Evolutionary conservation across 2,113 vertebrate genomes (phyloP).

Genomic region (Catagonus wagneri): DNA sequence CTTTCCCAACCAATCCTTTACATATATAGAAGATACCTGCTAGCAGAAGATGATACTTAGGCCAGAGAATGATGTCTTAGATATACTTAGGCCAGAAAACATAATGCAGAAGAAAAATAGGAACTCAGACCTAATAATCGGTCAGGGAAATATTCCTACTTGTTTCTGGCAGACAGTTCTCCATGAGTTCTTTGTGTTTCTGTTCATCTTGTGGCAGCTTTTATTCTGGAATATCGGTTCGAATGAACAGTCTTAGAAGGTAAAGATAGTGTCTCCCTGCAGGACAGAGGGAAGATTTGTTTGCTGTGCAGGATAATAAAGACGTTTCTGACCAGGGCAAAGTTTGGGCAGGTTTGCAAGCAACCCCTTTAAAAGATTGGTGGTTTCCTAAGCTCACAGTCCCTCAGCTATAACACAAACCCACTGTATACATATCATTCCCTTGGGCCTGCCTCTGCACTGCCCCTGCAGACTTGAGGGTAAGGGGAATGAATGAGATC

Average conservation of each 20-base stretch:
- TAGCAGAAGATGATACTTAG: neutral
- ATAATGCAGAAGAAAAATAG: neutral
- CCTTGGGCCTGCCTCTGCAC: neutral
- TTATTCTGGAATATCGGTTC: slow-evolving; percentile 15
- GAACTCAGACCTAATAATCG: neutral
- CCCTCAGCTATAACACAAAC: neutral
- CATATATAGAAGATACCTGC: neutral
- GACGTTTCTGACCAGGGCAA: neutral
- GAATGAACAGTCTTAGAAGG: neutral
- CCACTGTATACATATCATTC: neutral
- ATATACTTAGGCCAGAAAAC: neutral
- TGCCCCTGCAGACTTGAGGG: neutral
- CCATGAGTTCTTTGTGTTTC: neutral
- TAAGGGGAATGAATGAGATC: neutral
- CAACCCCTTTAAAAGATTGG: neutral
- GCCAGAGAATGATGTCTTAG: neutral
- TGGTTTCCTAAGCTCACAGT: neutral
- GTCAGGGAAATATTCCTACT: neutral
- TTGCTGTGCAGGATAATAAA: neutral
- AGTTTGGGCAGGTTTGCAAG: slow-evolving; percentile 23
- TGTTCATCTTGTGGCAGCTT: neutral
- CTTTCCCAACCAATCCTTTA: slow-evolving; percentile 24
- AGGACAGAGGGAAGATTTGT: neutral
- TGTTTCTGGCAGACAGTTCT: slow-evolving; percentile 35
- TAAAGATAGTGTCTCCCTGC: neutral